Conservation (phyloP, 2,888 invertebrate genomes). For the Epinotia nisella region DNA sequence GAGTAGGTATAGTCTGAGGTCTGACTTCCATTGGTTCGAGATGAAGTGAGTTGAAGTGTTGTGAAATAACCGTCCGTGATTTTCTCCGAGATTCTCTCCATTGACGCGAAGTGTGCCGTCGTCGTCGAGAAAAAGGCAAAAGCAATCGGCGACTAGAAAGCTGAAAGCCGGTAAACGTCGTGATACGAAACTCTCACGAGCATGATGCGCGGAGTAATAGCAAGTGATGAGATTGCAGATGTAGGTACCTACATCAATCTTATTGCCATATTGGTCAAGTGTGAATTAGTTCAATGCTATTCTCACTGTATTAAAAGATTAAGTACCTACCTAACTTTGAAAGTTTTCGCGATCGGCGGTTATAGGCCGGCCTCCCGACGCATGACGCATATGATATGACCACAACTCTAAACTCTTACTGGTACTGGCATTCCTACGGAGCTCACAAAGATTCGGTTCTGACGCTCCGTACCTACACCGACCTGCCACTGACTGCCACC, state of each 20-base stretch:
- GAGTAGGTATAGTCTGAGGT: not conserved
- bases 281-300: not conserved
- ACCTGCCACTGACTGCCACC: too few relatives aligned
- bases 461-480: too few relatives aligned
- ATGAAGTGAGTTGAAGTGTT: not conserved
- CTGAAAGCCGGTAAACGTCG: constrained; percentile 26
- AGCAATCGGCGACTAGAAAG: constrained; percentile 26
- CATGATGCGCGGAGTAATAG: constrained; percentile 5
- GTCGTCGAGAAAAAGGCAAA: constrained; percentile 32
- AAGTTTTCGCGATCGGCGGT: not conserved
- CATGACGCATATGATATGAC: too few relatives aligned
- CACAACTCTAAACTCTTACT: too few relatives aligned
- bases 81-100: constrained; percentile 12
- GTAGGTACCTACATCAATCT: constrained; percentile 1
- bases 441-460: too few relatives aligned
- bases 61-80: not conserved
- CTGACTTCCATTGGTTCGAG: not conserved
- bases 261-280: not conserved
- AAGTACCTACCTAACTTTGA: not conserved
- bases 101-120: constrained; percentile 9
- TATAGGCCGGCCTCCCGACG: too few relatives aligned
- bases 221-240: constrained; percentile 8
- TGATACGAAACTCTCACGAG: constrained; percentile 27
- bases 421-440: too few relatives aligned
- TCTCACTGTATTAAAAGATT: not conserved